phyloP scores from a whole-genome alignment of 2,888 invertebrate species.

The Eulithis prunata region DNA sequence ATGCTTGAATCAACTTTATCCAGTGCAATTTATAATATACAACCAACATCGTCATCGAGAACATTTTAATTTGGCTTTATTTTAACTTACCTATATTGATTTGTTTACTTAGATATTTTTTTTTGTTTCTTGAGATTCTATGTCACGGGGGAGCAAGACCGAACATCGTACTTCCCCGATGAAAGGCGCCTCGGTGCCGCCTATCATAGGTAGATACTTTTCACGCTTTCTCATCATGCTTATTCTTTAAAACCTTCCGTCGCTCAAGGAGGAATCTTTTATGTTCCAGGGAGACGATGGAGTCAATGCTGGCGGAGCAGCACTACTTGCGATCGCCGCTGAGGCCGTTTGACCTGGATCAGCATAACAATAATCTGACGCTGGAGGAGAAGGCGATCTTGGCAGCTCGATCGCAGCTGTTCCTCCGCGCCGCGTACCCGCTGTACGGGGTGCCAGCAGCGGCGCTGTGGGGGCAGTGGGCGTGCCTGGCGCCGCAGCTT shows the following conservation, averaged over 20 bases:
- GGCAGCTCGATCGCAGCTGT: constrained; percentile 90
- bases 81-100: constrained; percentile 26
- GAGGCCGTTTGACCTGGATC: constrained; percentile 89
- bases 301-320: constrained; percentile 93
- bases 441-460: constrained; percentile 81
- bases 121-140: constrained; percentile 82
- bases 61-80: constrained; percentile 22
- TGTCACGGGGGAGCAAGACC: constrained; percentile 83
- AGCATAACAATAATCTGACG: constrained; percentile 88
- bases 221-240: constrained; percentile 38
- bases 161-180: constrained; percentile 80
- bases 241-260: constrained; percentile 41
- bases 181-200: constrained; percentile 81
- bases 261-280: constrained; percentile 42
- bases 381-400: constrained; percentile 91
- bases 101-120: constrained; percentile 58
- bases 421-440: constrained; percentile 88
- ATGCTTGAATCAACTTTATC: constrained; percentile 48
- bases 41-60: constrained; percentile 38
- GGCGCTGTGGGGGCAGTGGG: constrained; percentile 89
- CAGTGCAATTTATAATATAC: constrained; percentile 57
- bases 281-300: constrained; percentile 93
- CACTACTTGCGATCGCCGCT: constrained; percentile 91
- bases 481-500: constrained; percentile 86
- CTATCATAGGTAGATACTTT: constrained; percentile 79